Evolutionary conservation across 64 coral and sea anemone genomes (phyloP).

Genomic region (Actinia tenebrosa): DNA sequence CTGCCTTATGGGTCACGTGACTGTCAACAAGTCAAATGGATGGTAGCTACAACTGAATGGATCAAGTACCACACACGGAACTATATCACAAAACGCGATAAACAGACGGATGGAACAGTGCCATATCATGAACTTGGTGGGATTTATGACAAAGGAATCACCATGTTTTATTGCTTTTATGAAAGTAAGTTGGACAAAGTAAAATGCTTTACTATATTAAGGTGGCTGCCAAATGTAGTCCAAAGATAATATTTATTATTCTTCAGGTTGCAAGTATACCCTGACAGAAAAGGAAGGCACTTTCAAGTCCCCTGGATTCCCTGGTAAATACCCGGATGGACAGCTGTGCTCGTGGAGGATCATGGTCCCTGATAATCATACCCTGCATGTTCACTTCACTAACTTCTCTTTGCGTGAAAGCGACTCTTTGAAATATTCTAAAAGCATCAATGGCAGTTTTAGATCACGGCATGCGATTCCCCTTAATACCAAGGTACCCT

Average conservation of each 20-base stretch:
- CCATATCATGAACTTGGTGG: background rate
- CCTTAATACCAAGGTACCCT: background rate
- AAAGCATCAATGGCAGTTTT: background rate
- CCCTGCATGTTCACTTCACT: constrained; percentile 49
- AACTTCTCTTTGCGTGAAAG: constrained; percentile 37
- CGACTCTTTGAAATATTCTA: constrained; percentile 7
- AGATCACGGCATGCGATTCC: background rate
- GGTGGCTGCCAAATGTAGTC: too few relatives aligned
- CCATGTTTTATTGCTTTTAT: constrained; percentile 6
- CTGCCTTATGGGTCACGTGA: constrained; percentile 11
- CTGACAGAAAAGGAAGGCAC: constrained; percentile 8
- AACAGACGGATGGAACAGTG: background rate
- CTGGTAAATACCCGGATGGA: constrained; percentile 56
- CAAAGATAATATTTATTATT: too few relatives aligned
- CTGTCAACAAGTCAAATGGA: constrained; percentile 30
- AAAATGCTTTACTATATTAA: too few relatives aligned
- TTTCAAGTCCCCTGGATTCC: constrained; percentile 66
- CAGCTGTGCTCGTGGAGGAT: constrained; percentile 85
- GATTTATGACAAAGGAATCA: background rate
- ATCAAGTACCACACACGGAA: constrained; percentile 3
- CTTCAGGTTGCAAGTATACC: constrained; percentile 67
- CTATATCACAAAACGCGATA: background rate
- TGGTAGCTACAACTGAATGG: constrained; percentile 23
- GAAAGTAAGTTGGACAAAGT: constrained; percentile 19
- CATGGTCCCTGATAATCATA: background rate